Conservation (phyloP, 1,140 invertebrate genomes). For the Caerostris darwini region DNA sequence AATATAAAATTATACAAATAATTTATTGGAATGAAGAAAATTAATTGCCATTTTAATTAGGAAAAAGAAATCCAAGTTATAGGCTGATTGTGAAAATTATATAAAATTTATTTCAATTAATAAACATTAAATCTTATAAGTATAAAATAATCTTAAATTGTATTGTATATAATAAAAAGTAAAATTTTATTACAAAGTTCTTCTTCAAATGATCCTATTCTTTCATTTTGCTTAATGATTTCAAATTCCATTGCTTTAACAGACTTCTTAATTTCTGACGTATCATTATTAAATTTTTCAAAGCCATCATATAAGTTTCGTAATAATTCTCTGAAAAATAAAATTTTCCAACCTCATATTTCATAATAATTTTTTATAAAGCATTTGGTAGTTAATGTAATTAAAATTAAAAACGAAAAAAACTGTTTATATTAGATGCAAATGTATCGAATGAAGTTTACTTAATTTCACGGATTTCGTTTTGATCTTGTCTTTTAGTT, state of each 20-base stretch:
- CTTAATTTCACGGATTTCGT: slow-evolving; percentile 25
- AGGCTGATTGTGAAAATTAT: too few species aligned
- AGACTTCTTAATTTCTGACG: slow-evolving; percentile 2
- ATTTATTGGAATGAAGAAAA: too few species aligned
- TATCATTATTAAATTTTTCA: slow-evolving; percentile 26
- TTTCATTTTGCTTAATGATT: slow-evolving; percentile 48
- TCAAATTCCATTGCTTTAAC: slow-evolving; percentile 27
- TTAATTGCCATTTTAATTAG: too few species aligned
- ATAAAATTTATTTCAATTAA: too few species aligned
- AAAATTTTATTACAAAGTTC: slow-evolving; percentile 2
- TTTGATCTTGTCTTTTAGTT: not conserved
- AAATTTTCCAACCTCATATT: not conserved
- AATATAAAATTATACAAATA: too few species aligned
- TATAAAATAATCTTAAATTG: too few species aligned
- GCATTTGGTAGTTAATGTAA: not conserved
- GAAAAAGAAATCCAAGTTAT: too few species aligned
- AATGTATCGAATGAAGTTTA: not conserved
- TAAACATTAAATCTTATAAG: too few species aligned
- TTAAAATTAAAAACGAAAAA: not conserved
- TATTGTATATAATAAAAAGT: not conserved
- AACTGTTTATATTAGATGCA: not conserved
- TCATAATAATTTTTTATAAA: not conserved
- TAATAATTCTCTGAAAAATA: not conserved
- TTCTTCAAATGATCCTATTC: slow-evolving; percentile 52
- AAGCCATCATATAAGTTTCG: not conserved